Evolutionary conservation across 1,140 invertebrate genomes (phyloP), one percentile per base, ranked within the genome.

Genomic region (Sinonovacula constricta): DNA sequence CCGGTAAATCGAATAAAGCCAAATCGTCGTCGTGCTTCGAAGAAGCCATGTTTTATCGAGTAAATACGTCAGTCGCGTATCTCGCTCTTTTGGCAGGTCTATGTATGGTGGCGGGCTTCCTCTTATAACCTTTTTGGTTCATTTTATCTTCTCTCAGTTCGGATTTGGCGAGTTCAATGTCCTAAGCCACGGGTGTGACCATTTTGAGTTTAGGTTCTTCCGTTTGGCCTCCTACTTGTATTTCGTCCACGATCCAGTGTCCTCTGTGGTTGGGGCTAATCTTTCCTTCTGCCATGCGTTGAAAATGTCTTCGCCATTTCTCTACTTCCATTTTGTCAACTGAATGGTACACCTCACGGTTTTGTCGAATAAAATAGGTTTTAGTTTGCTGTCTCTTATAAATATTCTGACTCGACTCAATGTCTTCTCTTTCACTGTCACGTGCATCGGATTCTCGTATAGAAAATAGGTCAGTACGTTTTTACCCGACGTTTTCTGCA

Each of bases 81-180:
- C 22, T 57, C n/a, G 33, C 28, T 34, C 12, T 57, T 36, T 57
- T 39, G 56, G 31, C 57, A 3, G 12, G 2, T 33, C 24, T 34
- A 24, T 33, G 15, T 18, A 30, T n/a, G 26, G 7, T 26, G 14
- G 28, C n/a, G 14, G n/a, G 22, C 22, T 28, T 26, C 28, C 18
- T 36, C 28, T 70, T 59, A 57, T 70, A 3, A 70, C 22, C 51
- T 56, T 57, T 57, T 22, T 14, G 3, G 14, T 53, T 18, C n/a
- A 26, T 53, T 30, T 68, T 53, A 26, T 68, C 30, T 24, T 14
- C 65, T 51, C 22, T 53, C n/a, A 68, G 34, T 30, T 68, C 65
- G 12, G 67, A 70, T 30, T 70, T 70, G 51, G 54, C 67, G 31
- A 59, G 12, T 57, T 70, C 54, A 15, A 59, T 34, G 31, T 30